phyloP scores from a whole-genome alignment of 1,140 invertebrate species.

The Aphidius ervi region DNA sequence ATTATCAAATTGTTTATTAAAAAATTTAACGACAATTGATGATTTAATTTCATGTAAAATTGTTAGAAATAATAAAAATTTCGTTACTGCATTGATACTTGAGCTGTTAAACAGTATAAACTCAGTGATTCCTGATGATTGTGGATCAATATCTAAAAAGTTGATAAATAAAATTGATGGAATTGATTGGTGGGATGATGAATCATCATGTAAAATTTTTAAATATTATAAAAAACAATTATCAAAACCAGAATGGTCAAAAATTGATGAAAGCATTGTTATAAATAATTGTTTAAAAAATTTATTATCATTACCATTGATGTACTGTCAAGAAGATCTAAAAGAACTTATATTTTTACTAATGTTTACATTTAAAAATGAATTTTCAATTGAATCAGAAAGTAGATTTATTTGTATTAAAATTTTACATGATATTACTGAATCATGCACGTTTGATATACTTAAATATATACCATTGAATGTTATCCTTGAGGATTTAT shows the following conservation, averaged over 20 bases:
- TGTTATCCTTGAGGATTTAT: slow-evolving; percentile 25
- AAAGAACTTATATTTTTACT: slow-evolving; percentile 32
- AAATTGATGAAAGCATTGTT: slow-evolving; percentile 22
- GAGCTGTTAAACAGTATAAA: slow-evolving; percentile 16
- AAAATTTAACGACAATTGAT: not conserved
- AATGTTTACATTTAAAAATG: slow-evolving; percentile 33
- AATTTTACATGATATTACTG: slow-evolving; percentile 28
- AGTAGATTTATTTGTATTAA: slow-evolving; percentile 27
- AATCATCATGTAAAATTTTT: slow-evolving; percentile 24
- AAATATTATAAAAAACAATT: slow-evolving; percentile 27
- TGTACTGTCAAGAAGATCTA: slow-evolving; percentile 28
- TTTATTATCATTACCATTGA: slow-evolving; percentile 32
- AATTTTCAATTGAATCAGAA: slow-evolving; percentile 22
- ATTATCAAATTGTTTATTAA: slow-evolving; percentile 1
- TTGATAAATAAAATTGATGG: slow-evolving; percentile 24
- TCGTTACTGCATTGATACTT: slow-evolving; percentile 15
- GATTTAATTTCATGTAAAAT: slow-evolving; percentile 24
- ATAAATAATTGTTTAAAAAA: slow-evolving; percentile 33
- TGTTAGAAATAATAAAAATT: slow-evolving; percentile 22
- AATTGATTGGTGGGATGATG: slow-evolving; percentile 11
- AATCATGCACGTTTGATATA: slow-evolving; percentile 28
- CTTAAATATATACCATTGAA: slow-evolving; percentile 30
- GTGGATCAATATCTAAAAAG: slow-evolving; percentile 23
- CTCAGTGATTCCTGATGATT: not conserved
- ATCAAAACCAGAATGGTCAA: slow-evolving; percentile 22